Evolutionary conservation across 2,888 invertebrate species (phyloP).

Genomic region (Petrophora chlorosata): DNA sequence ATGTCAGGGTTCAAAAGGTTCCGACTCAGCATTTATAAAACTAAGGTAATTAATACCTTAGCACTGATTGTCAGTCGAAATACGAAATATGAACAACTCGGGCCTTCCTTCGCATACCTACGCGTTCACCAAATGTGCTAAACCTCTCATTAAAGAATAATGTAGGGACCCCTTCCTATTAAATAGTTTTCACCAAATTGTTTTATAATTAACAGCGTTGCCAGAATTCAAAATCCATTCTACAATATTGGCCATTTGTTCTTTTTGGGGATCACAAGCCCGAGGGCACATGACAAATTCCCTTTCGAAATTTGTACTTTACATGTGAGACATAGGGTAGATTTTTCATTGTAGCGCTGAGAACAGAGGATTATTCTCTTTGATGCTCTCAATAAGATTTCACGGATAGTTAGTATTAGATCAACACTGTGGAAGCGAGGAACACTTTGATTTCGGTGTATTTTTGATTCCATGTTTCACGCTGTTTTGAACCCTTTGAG

Average conservation of each 20-base stretch:
- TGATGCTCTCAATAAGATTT: slow-evolving; percentile 80
- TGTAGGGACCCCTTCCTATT: background rate
- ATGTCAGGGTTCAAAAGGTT: no score
- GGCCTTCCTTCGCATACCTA: no score
- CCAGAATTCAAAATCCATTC: slow-evolving; percentile 34
- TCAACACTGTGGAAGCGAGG: slow-evolving; percentile 76
- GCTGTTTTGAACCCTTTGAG: slow-evolving; percentile 51
- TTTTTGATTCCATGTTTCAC: slow-evolving; percentile 80
- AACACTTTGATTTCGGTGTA: slow-evolving; percentile 78
- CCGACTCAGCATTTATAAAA: no score
- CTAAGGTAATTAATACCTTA: no score
- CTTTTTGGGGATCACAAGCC: slow-evolving; percentile 48
- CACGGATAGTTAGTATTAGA: slow-evolving; percentile 78
- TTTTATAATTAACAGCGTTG: slow-evolving; percentile 40
- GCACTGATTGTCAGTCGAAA: no score
- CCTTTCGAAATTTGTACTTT: slow-evolving; percentile 35
- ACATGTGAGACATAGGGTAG: slow-evolving; percentile 26
- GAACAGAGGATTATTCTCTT: slow-evolving; percentile 63
- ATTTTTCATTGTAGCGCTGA: slow-evolving; percentile 33
- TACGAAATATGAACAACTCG: no score
- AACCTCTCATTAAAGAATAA: no score
- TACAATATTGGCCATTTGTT: slow-evolving; percentile 51
- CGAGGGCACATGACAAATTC: slow-evolving; percentile 33
- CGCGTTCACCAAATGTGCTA: no score
- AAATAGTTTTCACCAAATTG: slow-evolving; percentile 29